phyloP scores from a whole-genome alignment of 2,113 vertebrate species.

The Dermatemys mawii region DNA sequence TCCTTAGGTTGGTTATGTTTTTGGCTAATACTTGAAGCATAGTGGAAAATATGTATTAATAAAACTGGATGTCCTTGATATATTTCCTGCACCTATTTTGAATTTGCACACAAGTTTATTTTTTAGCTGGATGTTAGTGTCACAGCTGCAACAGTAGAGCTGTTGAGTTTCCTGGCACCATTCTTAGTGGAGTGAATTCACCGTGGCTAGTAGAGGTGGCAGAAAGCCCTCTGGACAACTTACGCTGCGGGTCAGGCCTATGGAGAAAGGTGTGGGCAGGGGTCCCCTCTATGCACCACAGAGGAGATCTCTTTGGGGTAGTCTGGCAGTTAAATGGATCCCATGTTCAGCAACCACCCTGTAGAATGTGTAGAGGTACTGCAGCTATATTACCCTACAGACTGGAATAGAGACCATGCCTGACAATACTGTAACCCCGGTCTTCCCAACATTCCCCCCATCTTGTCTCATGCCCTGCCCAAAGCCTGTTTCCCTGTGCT shows the following conservation, averaged over 20 bases:
- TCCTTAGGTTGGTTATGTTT: too few species aligned
- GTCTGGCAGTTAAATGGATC: background rate
- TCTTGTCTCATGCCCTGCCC: background rate
- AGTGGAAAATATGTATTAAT: background rate
- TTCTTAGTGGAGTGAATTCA: background rate
- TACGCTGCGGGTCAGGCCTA: background rate
- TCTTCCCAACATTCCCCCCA: background rate
- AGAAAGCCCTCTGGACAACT: background rate
- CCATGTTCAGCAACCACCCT: rapidly evolving
- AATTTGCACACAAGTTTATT: background rate
- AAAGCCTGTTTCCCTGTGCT: background rate
- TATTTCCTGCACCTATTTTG: background rate
- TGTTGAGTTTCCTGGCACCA: background rate
- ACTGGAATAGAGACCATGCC: background rate
- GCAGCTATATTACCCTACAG: background rate
- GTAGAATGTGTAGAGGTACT: background rate
- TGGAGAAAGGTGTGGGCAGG: background rate
- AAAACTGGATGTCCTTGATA: background rate
- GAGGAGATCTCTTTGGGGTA: background rate
- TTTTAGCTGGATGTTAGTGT: background rate
- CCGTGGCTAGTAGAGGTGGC: background rate
- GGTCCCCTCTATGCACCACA: rapidly evolving
- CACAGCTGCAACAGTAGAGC: background rate
- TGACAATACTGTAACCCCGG: background rate
- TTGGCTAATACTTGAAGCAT: background rate